Conservation (phyloP, 2,797 vertebrate species). For the Leuciscus waleckii region DNA sequence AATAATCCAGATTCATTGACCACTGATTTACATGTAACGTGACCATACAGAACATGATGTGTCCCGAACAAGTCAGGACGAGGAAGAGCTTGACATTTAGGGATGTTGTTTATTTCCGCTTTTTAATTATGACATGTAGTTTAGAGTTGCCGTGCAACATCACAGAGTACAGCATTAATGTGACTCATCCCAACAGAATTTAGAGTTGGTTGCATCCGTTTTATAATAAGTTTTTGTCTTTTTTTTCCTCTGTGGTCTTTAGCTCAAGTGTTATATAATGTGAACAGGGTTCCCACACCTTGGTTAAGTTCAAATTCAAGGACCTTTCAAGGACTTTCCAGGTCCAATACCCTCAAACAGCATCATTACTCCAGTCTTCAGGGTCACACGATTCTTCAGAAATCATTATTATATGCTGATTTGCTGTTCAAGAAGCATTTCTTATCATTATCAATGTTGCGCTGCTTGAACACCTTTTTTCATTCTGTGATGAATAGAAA, state of each 20-base stretch:
- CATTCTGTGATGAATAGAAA: neutral
- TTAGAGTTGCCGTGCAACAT: neutral
- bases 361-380: neutral
- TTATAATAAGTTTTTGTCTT: neutral
- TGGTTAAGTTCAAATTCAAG: too few relatives aligned
- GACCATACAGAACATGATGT: neutral
- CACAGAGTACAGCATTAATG: neutral
- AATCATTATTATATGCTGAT: neutral
- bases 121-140: neutral
- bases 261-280: neutral
- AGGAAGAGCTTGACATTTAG: neutral
- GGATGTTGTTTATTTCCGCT: neutral
- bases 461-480: neutral
- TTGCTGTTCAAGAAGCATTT: neutral
- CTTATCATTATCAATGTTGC: neutral
- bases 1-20: neutral
- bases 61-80: neutral
- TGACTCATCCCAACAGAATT: neutral
- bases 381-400: neutral
- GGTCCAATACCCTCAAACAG: too few relatives aligned
- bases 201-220: neutral
- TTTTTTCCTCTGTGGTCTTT: neutral
- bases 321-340: too few relatives aligned
- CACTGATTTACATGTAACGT: neutral
- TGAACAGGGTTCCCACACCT: too few relatives aligned